phyloP scores from a whole-genome alignment of 2,888 invertebrate species.

The Branchellion lobata region DNA sequence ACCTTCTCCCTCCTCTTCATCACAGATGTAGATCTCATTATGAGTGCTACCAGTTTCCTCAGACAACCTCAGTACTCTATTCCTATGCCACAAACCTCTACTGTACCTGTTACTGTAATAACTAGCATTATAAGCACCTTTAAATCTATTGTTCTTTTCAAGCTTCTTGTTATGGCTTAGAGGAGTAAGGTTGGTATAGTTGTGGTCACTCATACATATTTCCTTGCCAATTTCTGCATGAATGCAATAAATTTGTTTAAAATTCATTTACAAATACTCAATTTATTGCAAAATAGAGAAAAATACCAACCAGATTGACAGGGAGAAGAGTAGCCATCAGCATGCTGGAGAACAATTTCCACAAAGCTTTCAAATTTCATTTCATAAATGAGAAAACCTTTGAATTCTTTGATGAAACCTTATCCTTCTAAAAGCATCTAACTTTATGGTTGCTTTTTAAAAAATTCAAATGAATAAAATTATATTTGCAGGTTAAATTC shows the following conservation, averaged over 20 bases:
- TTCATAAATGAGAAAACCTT: not conserved
- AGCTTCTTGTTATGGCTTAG: not conserved
- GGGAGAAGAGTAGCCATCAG: not conserved
- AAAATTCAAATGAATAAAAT: not conserved
- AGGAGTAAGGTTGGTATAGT: not conserved
- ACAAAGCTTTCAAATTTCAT: not conserved
- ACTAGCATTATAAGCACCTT: not conserved
- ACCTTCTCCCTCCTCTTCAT: not conserved
- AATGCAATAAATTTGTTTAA: no score
- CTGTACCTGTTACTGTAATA: no score
- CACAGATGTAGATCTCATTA: not conserved
- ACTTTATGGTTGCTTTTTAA: not conserved
- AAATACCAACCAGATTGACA: not conserved
- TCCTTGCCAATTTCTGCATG: not conserved
- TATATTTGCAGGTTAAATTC: conserved; percentile 3
- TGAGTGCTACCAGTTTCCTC: not conserved
- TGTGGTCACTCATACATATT: not conserved
- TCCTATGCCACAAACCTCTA: not conserved
- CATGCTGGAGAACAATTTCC: not conserved
- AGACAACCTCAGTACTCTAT: not conserved
- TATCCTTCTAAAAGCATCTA: not conserved
- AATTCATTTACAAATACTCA: no score
- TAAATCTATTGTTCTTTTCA: not conserved
- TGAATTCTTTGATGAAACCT: not conserved
- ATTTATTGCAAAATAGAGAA: not conserved